Base-by-base conservation (phyloP, 1,140 invertebrate genomes). In the Apocrypta bakeri region DNA sequence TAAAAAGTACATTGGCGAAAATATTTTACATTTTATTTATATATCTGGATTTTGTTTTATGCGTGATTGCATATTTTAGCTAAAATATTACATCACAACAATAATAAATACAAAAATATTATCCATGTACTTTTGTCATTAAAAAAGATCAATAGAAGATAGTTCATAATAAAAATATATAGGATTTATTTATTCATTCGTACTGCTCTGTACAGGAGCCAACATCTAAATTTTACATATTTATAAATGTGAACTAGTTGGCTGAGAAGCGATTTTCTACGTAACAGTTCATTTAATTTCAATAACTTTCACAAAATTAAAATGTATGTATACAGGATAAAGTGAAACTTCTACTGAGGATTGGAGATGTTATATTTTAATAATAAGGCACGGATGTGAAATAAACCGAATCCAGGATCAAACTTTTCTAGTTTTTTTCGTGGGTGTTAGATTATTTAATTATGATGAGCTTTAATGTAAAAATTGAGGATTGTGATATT, bases 381-480 rank as follows among this genome's bases (percentile, higher is more conserved):
- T 90, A 99, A 99, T 91, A 99, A 99, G 92, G 98, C 98, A 56
- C 99, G 98, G 4, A 97, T 99, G 94, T 99, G 98, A 98, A 99
- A 99, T 92, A 98, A 99, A 91, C 97, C 97, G 89, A 98, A 56
- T 21, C 42, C 42, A 48, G 12, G 21, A 17, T 56, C 48, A 7
- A 21, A 0, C 1, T 56, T 56, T 56, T 56, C 3, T 56, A 2
- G n/a, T 56, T 56, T 56, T 56, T 56, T 7, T 56, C 7, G 12
- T 42, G 12, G 7, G 12, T 37, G 37, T 42, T 42, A 42, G 40
- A 42, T 11, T 11, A 42, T 42, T 42, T 3, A 1, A 6, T 56
- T 56, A 21, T 2, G 21, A 17, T 56, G 17, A 56, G 17, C n/a
- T 56, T 56, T 56, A 56, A 21, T 48, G 42, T 48, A 17, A 48